These are phyloP conservation scores for Squalus acanthias DNA, from an alignment of 2,797 vertebrate species.

Conservation along the genomic window DNA sequence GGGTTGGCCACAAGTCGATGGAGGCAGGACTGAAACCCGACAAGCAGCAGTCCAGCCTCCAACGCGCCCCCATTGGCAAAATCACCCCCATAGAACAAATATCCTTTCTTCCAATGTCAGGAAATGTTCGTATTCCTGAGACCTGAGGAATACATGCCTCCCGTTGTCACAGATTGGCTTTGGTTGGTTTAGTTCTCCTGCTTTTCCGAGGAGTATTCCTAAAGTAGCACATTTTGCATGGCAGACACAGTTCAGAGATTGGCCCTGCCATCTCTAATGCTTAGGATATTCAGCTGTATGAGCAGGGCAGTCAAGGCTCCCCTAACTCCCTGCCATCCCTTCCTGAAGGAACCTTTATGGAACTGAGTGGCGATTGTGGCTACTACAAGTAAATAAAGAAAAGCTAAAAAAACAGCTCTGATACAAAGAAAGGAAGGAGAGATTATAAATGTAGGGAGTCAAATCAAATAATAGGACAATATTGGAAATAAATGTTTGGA, in stretches of 20 bases:
- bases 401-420: background rate
- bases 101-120: background rate
- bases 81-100: background rate
- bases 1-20: too few relatives aligned
- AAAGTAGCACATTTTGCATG: background rate
- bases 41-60: too few relatives aligned
- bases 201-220: background rate
- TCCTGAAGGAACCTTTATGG: background rate
- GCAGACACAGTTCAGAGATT: background rate
- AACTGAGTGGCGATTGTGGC: background rate
- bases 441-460: background rate
- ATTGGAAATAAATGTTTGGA: slow-evolving; percentile 13
- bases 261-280: background rate
- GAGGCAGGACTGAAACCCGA: too few relatives aligned
- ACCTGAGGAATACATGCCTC: background rate
- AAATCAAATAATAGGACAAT: background rate
- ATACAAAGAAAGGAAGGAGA: background rate
- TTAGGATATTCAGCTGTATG: background rate
- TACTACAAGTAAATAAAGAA: background rate
- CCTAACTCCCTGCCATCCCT: background rate
- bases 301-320: background rate
- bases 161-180: background rate
- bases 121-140: background rate
- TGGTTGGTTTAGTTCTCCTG: background rate
- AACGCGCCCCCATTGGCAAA: too few relatives aligned